phyloP scores from a whole-genome alignment of 2,797 vertebrate genomes.

The Melopsittacus undulatus region DNA sequence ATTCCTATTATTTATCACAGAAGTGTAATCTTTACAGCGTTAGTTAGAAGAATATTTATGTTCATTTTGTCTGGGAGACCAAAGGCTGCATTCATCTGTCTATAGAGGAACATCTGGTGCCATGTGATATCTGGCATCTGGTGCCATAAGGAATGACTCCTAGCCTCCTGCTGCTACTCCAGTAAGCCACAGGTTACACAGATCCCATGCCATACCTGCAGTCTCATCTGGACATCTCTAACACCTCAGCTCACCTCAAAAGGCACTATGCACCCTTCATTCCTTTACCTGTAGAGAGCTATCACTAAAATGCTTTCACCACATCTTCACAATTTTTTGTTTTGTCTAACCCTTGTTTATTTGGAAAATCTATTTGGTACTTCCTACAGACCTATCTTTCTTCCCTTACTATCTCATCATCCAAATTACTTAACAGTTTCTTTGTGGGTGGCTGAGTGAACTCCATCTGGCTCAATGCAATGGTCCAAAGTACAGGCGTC shows the following conservation, averaged over 20 bases:
- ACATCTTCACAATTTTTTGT: background rate
- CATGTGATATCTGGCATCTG: background rate
- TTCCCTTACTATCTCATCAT: background rate
- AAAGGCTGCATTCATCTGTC: background rate
- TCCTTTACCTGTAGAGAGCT: background rate
- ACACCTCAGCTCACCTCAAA: background rate
- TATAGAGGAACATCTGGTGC: background rate
- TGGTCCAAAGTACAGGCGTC: background rate
- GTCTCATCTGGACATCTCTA: background rate
- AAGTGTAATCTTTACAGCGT: background rate
- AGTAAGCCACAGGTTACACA: background rate
- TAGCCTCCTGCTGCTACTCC: background rate
- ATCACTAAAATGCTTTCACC: background rate
- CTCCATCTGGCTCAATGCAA: background rate
- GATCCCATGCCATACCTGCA: background rate
- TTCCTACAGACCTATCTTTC: background rate
- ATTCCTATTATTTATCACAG: background rate
- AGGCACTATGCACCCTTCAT: background rate
- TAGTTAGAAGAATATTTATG: background rate
- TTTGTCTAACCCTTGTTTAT: background rate
- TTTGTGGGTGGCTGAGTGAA: background rate
- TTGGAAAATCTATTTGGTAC: background rate
- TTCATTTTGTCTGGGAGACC: background rate
- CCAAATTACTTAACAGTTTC: background rate
- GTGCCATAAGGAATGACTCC: background rate